phyloP scores from a whole-genome alignment of 2,113 vertebrate genomes.

The Trinectes maculatus region DNA sequence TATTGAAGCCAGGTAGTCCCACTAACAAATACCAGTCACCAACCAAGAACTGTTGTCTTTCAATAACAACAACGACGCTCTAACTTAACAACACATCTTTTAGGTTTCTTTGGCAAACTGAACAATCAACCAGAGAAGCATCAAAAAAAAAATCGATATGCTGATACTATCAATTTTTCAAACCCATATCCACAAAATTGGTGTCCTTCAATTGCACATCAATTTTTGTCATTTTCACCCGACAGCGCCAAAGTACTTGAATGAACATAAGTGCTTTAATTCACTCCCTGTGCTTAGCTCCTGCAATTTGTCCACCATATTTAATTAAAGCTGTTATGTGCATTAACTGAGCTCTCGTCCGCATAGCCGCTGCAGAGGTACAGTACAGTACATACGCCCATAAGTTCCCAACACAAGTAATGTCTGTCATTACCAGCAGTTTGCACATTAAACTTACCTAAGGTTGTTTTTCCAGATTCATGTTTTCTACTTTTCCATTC shows the following conservation, averaged over 20 bases:
- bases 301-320: background rate
- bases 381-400: too few relatives aligned
- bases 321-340: conserved; percentile 19
- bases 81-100: too few relatives aligned
- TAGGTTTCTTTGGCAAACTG: too few relatives aligned
- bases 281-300: background rate
- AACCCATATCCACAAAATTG: too few relatives aligned
- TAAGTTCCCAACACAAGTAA: background rate
- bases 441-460: background rate
- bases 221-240: too few relatives aligned
- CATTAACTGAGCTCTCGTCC: conserved; percentile 5
- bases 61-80: too few relatives aligned
- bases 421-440: conserved; percentile 16
- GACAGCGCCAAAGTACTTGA: background rate
- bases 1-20: too few relatives aligned
- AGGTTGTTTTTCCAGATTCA: background rate
- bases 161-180: too few relatives aligned
- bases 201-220: background rate
- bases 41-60: too few relatives aligned
- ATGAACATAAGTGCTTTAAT: background rate
- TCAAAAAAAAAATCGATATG: too few relatives aligned
- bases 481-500: background rate
- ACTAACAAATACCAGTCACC: too few relatives aligned
- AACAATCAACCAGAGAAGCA: too few relatives aligned
- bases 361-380: background rate